Evolutionary conservation across 92 coral and sea anemone species (phyloP).

Genomic region (Blastomussa wellsi): DNA sequence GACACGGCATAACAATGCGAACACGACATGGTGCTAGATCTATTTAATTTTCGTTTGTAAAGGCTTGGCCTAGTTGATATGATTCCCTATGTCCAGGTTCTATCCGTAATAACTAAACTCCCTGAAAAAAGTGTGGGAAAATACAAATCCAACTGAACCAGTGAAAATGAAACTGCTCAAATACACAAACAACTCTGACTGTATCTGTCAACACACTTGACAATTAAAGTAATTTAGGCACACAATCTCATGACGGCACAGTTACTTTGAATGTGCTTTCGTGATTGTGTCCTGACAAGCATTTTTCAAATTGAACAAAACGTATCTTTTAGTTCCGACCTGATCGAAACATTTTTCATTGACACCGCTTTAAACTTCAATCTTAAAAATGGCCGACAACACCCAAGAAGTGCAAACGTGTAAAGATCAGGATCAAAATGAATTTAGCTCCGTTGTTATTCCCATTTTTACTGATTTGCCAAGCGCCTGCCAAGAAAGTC

Average conservation of each 20-base stretch:
- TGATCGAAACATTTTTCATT: neutral
- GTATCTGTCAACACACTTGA: conserved; percentile 16
- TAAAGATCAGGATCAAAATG: neutral
- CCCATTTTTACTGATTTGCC: conserved; percentile 1
- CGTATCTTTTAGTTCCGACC: conserved; percentile 5
- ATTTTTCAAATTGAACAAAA: conserved; percentile 1
- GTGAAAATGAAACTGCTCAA: neutral
- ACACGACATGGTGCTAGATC: no score
- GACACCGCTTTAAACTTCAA: neutral
- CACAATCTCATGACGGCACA: conserved; percentile 4
- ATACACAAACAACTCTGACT: neutral
- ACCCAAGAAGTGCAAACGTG: neutral
- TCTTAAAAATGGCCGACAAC: neutral
- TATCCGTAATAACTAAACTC: neutral
- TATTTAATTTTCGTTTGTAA: neutral
- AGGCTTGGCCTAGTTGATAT: neutral
- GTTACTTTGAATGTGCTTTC: neutral
- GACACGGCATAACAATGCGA: neutral
- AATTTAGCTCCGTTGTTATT: conserved; percentile 15
- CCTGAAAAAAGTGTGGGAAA: neutral
- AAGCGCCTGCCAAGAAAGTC: neutral
- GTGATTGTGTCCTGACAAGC: neutral
- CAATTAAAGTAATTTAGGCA: conserved; percentile 15
- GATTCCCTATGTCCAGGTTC: neutral
- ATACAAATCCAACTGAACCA: neutral